Base-by-base conservation (phyloP, 2,888 invertebrate genomes). In the Rugalucina vietnamica region DNA sequence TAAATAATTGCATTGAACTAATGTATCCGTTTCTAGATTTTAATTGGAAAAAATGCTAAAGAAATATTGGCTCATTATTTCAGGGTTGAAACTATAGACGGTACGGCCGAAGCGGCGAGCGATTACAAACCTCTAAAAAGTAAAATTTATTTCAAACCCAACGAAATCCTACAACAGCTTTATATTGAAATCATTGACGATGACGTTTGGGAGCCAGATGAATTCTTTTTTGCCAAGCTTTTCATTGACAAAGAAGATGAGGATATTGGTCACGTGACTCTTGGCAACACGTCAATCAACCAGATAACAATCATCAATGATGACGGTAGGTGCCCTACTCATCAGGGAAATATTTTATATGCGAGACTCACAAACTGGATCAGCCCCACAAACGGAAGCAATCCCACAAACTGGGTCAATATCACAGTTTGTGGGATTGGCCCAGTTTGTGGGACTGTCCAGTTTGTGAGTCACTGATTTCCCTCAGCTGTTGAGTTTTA, bases 171-270 rank as follows among this genome's bases (percentile, higher is more conserved):
- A 84, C 95, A 96, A 90, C 93, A 95, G 86, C 90, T 96, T 18
- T 93, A 93, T 36, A 94, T 96, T 1, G 95, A 95, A 85, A 95
- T 96, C 81, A 94, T 96, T 12, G 95, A 96, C 81, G 96, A 96
- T 88, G 95, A 96, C 82, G 95, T 96, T 84, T 96, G 96, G 96
- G 96, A 96, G 92, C 96, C 96, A 0, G 96, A 96, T 91, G 96
- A 96, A 92, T 96, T 96, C 85, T 96, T 96, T 93, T 96, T 96
- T 92, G 95, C 96, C 32, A 95, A 96, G 89, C 91, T 96, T 5
- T 89, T 84, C 78, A 43, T 93, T 27, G 91, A 91, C 49, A 87
- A 89, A 10, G 79, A 89, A 49, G 93, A 93, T 85, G 93, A 92
- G 76, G 90, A 91, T 12, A 92, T 94, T 10, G 90, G 94, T 4